phyloP scores from a whole-genome alignment of 2,888 invertebrate genomes.

The Pseudococcus longispinus region DNA sequence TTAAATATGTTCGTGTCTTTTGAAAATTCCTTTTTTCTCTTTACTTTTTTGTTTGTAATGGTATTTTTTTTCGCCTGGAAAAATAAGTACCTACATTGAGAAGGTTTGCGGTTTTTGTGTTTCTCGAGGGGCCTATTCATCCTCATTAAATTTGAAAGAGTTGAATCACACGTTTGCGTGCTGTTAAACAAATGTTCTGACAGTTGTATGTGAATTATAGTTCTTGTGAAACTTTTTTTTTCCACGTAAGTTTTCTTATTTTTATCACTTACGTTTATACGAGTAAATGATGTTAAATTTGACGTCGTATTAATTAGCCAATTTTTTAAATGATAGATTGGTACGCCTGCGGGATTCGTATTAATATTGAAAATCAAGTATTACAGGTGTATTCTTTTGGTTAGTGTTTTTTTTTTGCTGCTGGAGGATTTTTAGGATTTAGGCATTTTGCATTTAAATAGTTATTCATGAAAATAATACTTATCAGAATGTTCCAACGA shows the following conservation, averaged over 20 bases:
- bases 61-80: not conserved
- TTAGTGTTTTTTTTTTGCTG: not conserved
- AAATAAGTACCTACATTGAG: not conserved
- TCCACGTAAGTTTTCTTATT: not conserved
- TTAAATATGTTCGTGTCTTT: constrained; percentile 1
- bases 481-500: no score
- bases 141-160: constrained; percentile 34
- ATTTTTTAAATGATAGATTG: not conserved
- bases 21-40: not conserved
- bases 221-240: constrained; percentile 36
- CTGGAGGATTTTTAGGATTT: no score
- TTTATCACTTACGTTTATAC: not conserved
- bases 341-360: not conserved
- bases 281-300: constrained; percentile 30
- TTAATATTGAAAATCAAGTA: not conserved
- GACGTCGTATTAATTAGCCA: not conserved
- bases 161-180: constrained; percentile 39
- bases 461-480: no score
- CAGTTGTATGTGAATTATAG: constrained; percentile 31
- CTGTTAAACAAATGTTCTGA: constrained; percentile 42
- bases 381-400: not conserved
- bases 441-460: no score
- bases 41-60: not conserved
- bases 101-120: constrained; percentile 4
- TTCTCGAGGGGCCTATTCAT: constrained; percentile 25